Percentiles rank a stretch among this genome's conserved stretches.
phyloP scores from a whole-genome alignment of 2,888 invertebrate genomes.

The Drosophila imparisetae region DNA sequence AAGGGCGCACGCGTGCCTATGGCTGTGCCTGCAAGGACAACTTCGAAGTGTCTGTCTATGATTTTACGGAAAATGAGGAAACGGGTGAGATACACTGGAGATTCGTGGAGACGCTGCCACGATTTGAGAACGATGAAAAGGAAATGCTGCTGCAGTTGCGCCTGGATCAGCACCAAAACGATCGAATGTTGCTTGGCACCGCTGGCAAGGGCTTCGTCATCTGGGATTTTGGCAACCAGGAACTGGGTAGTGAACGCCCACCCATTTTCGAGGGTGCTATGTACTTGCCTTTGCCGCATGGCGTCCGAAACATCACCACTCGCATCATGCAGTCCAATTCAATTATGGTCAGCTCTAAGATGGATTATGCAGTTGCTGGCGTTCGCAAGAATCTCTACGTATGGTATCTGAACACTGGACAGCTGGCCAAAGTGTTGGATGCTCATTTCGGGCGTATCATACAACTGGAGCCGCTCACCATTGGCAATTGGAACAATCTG shows the following conservation, averaged over 20 bases:
- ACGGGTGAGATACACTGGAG: slow-evolving; percentile 86
- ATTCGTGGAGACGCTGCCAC: slow-evolving; percentile 87
- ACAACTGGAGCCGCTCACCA: slow-evolving; percentile 93
- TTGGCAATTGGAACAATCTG: slow-evolving; percentile 96
- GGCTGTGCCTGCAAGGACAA: slow-evolving; percentile 89
- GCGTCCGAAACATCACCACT: slow-evolving; percentile 96
- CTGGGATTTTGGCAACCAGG: slow-evolving; percentile 88
- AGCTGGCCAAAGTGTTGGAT: slow-evolving; percentile 95
- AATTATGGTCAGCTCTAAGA: slow-evolving; percentile 95
- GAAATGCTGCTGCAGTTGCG: slow-evolving; percentile 93
- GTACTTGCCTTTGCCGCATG: slow-evolving; percentile 91
- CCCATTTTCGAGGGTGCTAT: slow-evolving; percentile 86
- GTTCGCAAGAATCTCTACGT: slow-evolving; percentile 97
- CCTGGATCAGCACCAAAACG: slow-evolving; percentile 89
- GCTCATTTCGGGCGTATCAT: slow-evolving; percentile 99
- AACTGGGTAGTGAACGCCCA: slow-evolving; percentile 85
- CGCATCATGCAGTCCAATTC: slow-evolving; percentile 96
- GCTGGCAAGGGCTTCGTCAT: slow-evolving; percentile 93
- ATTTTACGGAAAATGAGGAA: slow-evolving; percentile 67
- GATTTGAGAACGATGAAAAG: slow-evolving; percentile 89
- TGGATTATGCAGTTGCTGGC: slow-evolving; percentile 97
- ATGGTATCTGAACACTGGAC: slow-evolving; percentile 93
- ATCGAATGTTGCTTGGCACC: slow-evolving; percentile 92
- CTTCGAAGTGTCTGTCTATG: slow-evolving; percentile 85
- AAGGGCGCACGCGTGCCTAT: slow-evolving; percentile 88